A percentile compares a stretch with the other conserved stretches of the same genome.
phyloP scores from a whole-genome alignment of 2,797 vertebrate genomes.

The Clarias pachynema region DNA sequence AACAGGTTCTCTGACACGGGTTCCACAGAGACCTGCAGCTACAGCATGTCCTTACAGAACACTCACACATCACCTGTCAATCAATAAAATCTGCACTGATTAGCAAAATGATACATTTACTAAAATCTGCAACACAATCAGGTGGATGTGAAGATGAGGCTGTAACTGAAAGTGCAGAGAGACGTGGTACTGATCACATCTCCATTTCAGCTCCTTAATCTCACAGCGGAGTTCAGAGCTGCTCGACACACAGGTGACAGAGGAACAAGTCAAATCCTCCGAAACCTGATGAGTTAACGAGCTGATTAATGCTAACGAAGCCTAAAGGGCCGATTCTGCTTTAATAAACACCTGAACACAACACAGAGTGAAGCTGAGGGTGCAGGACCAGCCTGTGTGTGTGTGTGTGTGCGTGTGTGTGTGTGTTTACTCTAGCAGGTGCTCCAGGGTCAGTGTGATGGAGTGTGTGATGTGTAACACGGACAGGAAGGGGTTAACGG shows the following conservation, averaged over 20 bases:
- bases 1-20: neutral
- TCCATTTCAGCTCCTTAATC: neutral
- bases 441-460: neutral
- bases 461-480: neutral
- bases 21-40: neutral
- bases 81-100: neutral
- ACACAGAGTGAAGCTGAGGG: neutral
- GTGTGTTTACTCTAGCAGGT: conserved; percentile 20
- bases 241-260: neutral
- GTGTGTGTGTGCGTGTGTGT: conserved; percentile 3
- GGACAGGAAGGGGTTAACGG: conserved; percentile 39
- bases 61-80: neutral
- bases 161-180: neutral
- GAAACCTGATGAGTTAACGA: conserved; percentile 27
- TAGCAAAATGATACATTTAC: neutral
- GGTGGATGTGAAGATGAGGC: no score
- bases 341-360: neutral
- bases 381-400: neutral
- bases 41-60: neutral
- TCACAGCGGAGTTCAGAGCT: neutral
- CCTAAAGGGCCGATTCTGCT: conserved; percentile 26
- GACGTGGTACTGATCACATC: neutral
- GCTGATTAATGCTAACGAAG: conserved; percentile 47
- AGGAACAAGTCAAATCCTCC: conserved; percentile 14
- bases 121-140: neutral